phyloP scores from a whole-genome alignment of 2,888 invertebrate species.

The Melinopterus prodromus region DNA sequence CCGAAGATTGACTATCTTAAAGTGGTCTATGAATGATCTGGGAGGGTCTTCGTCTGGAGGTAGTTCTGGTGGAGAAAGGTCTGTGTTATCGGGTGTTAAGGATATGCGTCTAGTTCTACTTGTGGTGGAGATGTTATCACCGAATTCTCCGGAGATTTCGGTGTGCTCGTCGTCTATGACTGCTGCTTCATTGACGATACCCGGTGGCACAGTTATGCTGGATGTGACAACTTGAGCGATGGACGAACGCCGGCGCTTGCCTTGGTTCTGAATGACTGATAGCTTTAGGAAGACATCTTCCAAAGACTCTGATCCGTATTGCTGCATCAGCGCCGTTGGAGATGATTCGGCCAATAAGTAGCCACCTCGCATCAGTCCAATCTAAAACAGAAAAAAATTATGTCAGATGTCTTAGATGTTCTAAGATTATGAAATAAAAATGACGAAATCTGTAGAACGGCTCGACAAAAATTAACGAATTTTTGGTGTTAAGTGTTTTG shows the following conservation, averaged over 20 bases:
- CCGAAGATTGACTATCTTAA: conserved; percentile 37
- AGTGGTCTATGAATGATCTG: conserved; percentile 64
- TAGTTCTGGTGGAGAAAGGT: conserved; percentile 63
- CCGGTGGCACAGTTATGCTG: conserved; percentile 70
- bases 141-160: conserved; percentile 88
- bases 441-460: no score
- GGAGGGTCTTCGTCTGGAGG: conserved; percentile 74
- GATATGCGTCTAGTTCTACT: conserved; percentile 71
- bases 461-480: no score
- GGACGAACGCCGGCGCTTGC: conserved; percentile 80
- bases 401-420: background rate
- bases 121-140: conserved; percentile 83
- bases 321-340: conserved; percentile 74
- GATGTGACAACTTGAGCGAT: conserved; percentile 80
- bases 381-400: conserved; percentile 62
- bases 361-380: conserved; percentile 85
- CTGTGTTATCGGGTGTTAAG: conserved; percentile 64
- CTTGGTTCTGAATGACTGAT: conserved; percentile 81
- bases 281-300: conserved; percentile 86
- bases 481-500: no score
- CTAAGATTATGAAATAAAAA: no score
- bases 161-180: conserved; percentile 72
- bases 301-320: conserved; percentile 76
- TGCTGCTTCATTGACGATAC: conserved; percentile 71
- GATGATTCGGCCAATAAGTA: conserved; percentile 86